Evolutionary conservation across 1,140 invertebrate species (phyloP).

Genomic region (Adoxophyes honmai): DNA sequence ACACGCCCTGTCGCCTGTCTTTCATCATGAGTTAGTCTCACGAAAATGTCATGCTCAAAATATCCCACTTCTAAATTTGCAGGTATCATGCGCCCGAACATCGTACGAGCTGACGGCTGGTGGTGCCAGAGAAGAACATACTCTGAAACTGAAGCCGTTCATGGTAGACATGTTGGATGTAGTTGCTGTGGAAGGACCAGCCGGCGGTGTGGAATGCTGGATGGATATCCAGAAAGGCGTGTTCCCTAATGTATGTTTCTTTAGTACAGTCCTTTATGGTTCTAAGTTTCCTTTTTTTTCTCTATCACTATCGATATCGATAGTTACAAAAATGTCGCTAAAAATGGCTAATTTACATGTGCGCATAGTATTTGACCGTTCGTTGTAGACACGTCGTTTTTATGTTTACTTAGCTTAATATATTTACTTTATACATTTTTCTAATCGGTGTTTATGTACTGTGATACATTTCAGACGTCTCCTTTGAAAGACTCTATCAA

Average conservation of each 20-base stretch:
- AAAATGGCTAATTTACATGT: too few species aligned
- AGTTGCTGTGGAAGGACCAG: slow-evolving; percentile 80
- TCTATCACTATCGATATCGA: too few species aligned
- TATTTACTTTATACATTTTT: too few species aligned
- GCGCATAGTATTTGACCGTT: too few species aligned
- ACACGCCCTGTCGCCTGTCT: too few species aligned
- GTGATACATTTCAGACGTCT: slow-evolving; percentile 72
- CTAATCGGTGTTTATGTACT: slow-evolving; percentile 2
- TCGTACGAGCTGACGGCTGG: slow-evolving; percentile 53
- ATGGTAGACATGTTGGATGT: slow-evolving; percentile 85
- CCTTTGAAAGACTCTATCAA: slow-evolving; percentile 81
- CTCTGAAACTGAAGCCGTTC: slow-evolving; percentile 83
- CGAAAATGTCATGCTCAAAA: too few species aligned
- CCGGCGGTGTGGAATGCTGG: slow-evolving; percentile 83
- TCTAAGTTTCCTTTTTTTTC: too few species aligned
- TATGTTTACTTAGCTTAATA: too few species aligned
- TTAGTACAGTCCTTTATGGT: background rate
- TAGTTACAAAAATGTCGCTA: too few species aligned
- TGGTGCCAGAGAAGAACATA: slow-evolving; percentile 76
- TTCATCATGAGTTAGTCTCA: too few species aligned
- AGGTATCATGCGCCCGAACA: slow-evolving; percentile 79
- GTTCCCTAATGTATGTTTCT: slow-evolving; percentile 80
- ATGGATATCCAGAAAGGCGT: slow-evolving; percentile 86
- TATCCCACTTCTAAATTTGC: slow-evolving; percentile 34
- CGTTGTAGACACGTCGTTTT: too few species aligned